These are phyloP conservation scores for Larimichthys polyactis DNA, from an alignment of 2,113 vertebrate genomes.

Conservation along the genomic window DNA sequence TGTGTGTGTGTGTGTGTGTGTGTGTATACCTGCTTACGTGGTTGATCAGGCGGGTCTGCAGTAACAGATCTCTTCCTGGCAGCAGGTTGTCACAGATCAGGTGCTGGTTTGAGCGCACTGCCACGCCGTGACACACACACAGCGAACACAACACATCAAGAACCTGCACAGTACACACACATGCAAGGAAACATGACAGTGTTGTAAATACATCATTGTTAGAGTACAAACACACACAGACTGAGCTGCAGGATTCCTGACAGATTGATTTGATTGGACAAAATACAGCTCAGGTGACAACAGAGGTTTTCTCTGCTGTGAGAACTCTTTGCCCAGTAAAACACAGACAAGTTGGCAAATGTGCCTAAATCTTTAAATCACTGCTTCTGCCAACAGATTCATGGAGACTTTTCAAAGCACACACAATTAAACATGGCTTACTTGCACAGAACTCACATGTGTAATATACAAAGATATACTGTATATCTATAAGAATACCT, in stretches of 20 bases:
- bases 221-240: neutral
- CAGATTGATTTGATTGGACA: neutral
- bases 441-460: neutral
- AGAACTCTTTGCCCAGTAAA: neutral
- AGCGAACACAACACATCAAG: conserved; percentile 96
- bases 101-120: conserved; percentile 96
- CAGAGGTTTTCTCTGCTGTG: neutral
- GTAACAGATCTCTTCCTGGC: conserved; percentile 92
- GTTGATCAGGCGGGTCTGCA: conserved; percentile 95
- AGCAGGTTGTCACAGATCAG: conserved; percentile 97
- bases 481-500: conserved; percentile 81
- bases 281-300: neutral
- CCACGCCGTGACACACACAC: conserved; percentile 96
- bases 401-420: neutral
- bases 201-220: neutral
- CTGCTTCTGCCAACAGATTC: neutral
- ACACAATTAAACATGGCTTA: neutral
- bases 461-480: neutral
- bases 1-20: conserved; percentile 14
- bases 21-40: conserved; percentile 92
- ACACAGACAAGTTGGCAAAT: neutral
- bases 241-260: neutral
- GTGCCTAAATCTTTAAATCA: neutral
- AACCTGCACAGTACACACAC: conserved; percentile 84
- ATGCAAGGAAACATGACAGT: conserved; percentile 20